A percentile compares a stretch with the other conserved stretches of the same genome.
phyloP scores from a whole-genome alignment of 2,888 invertebrate species.

The Dyspetes luteomarginatus region DNA sequence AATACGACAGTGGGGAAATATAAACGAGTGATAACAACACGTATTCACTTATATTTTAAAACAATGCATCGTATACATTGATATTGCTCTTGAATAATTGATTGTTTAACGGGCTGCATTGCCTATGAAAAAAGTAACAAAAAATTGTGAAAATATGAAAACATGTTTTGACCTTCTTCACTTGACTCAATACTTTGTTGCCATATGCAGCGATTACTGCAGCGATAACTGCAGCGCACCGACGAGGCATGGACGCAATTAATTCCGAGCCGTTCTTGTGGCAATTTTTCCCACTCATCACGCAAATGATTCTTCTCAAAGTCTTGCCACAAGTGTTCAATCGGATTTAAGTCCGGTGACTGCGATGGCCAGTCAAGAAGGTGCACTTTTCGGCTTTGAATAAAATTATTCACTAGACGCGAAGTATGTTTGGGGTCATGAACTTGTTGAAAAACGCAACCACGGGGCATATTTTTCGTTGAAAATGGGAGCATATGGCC shows the following conservation, averaged over 20 bases:
- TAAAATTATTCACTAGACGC: neutral
- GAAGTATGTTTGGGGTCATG: constrained; percentile 46
- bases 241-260: constrained; percentile 45
- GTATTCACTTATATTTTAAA: constrained; percentile 10
- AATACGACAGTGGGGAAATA: neutral
- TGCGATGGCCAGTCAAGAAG: neutral
- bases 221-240: constrained; percentile 47
- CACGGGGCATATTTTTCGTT: constrained; percentile 14
- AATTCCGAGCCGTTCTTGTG: constrained; percentile 21
- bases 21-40: neutral
- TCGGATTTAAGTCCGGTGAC: neutral
- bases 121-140: neutral
- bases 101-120: constrained; percentile 2
- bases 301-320: neutral
- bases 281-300: constrained; percentile 18
- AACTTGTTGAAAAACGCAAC: constrained; percentile 53
- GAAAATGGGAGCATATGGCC: constrained; percentile 56
- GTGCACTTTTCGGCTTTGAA: neutral
- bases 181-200: constrained; percentile 41
- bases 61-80: constrained; percentile 1
- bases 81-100: neutral
- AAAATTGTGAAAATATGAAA: neutral
- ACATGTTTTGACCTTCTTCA: neutral
- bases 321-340: neutral
- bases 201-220: constrained; percentile 51